Evolutionary conservation across 2,113 vertebrate genomes (phyloP).

Genomic region (Balaeniceps rex): DNA sequence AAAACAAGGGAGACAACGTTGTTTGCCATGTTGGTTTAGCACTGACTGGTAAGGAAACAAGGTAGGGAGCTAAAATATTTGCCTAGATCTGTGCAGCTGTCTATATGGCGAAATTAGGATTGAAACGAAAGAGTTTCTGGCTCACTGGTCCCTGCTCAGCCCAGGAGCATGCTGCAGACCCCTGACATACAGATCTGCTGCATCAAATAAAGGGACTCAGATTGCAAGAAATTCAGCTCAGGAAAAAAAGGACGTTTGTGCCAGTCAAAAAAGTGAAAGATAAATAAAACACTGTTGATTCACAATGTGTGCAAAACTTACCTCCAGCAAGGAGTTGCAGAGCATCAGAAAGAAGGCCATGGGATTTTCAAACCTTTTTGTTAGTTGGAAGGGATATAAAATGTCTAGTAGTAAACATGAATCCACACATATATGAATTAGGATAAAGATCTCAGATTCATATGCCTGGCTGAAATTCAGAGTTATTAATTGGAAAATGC

Average conservation of each 20-base stretch:
- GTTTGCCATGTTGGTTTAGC: background rate
- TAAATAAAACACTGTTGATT: background rate
- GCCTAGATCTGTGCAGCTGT: background rate
- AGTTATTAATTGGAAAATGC: background rate
- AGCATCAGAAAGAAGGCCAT: background rate
- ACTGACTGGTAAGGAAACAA: background rate
- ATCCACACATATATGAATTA: background rate
- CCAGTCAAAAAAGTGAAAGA: background rate
- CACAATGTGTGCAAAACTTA: background rate
- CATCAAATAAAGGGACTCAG: background rate
- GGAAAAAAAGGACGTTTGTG: background rate
- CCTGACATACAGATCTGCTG: background rate
- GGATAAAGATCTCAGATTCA: background rate
- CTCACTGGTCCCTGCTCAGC: background rate
- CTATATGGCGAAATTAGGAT: background rate
- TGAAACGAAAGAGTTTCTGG: background rate
- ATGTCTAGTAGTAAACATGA: background rate
- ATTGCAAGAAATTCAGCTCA: background rate
- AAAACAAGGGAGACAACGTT: background rate
- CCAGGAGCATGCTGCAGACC: background rate
- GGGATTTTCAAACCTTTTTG: background rate
- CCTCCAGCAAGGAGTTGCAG: background rate
- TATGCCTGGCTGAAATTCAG: background rate
- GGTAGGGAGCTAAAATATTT: background rate
- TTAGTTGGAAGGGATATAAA: background rate